Conservation (phyloP, 2,113 vertebrate species). For the Nyctereutes procyonoides region DNA sequence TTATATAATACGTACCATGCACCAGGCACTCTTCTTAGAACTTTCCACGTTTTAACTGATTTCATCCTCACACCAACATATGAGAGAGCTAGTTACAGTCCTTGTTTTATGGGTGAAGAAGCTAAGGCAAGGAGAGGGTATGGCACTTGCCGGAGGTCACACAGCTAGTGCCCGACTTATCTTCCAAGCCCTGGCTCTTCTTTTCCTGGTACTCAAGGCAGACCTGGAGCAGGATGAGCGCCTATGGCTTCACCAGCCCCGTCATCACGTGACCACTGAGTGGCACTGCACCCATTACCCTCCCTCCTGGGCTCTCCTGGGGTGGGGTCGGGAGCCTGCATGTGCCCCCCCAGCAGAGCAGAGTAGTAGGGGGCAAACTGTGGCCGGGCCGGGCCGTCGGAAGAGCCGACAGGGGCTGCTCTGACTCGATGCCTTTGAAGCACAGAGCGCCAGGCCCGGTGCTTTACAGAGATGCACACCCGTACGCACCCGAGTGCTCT, state of each 20-base stretch:
- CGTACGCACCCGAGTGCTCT: background rate
- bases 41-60: background rate
- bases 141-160: background rate
- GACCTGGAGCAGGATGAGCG: background rate
- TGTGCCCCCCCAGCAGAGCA: rapidly evolving
- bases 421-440: background rate
- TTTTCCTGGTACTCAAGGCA: background rate
- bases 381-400: rapidly evolving
- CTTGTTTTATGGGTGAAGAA: background rate
- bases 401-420: background rate
- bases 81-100: background rate
- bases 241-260: background rate
- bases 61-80: background rate
- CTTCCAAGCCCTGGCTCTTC: background rate
- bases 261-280: rapidly evolving
- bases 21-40: background rate
- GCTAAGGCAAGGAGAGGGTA: background rate
- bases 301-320: background rate
- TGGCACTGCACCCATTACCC: background rate
- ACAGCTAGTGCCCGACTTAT: background rate
- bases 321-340: background rate
- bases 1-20: background rate
- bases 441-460: rapidly evolving
- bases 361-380: background rate
- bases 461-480: background rate